phyloP scores from a whole-genome alignment of 2,113 vertebrate species.

The Albula goreensis region DNA sequence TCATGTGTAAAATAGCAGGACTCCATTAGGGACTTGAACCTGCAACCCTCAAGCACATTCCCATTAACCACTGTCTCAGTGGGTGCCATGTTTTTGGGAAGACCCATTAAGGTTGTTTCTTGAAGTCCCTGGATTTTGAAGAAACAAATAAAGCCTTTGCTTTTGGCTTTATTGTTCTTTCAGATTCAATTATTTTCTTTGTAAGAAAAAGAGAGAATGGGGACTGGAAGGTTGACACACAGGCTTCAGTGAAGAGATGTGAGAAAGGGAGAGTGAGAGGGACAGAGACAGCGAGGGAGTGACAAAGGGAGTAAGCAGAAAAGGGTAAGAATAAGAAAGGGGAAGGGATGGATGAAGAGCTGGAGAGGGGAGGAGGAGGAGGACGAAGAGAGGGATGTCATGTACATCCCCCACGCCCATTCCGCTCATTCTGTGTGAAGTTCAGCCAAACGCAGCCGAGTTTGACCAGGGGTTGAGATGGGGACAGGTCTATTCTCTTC shows the following conservation, averaged over 20 bases:
- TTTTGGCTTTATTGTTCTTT: not conserved
- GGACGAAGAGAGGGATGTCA: not conserved
- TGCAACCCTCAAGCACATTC: not conserved
- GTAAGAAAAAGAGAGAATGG: not conserved
- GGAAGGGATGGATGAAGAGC: not conserved
- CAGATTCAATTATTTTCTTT: not conserved
- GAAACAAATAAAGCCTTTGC: not conserved
- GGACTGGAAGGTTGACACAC: not conserved
- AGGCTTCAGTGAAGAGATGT: not conserved
- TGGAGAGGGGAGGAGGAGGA: no score
- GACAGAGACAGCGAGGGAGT: not conserved
- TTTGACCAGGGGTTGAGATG: not conserved
- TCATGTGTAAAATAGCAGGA: not conserved
- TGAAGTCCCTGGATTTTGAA: not conserved
- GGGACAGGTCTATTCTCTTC: not conserved
- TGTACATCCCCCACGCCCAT: not conserved
- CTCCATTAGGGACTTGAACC: not conserved
- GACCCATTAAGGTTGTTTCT: not conserved
- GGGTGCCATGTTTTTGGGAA: not conserved
- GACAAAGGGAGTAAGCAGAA: not conserved
- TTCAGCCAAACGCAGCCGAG: not conserved
- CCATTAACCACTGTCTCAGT: no score
- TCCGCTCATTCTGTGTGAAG: not conserved
- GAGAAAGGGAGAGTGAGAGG: not conserved
- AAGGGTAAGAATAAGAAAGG: not conserved